Evolutionary conservation across 92 coral and sea anemone species (phyloP).

Genomic region (Palythoa grandiflora): DNA sequence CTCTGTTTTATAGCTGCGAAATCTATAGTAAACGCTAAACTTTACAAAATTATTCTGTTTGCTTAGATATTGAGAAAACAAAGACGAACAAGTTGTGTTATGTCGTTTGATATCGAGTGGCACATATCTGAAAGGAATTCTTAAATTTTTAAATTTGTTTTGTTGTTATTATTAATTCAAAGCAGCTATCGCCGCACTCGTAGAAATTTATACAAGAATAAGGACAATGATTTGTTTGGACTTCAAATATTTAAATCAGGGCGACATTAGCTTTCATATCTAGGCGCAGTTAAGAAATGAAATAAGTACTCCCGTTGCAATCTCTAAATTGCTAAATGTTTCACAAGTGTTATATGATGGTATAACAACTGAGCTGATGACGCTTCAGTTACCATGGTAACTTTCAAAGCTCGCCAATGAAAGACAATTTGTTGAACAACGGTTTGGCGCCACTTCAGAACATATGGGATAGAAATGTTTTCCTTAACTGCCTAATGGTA

Average conservation of each 20-base stretch:
- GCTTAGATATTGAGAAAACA: background rate
- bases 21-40: background rate
- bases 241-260: background rate
- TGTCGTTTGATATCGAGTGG: constrained; percentile 21
- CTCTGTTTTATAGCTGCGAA: background rate
- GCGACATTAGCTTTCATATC: background rate
- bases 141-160: constrained; percentile 43
- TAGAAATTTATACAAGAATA: background rate
- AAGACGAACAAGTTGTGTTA: constrained; percentile 3
- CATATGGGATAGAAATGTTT: background rate
- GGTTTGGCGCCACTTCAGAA: constrained; percentile 45
- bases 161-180: constrained; percentile 36
- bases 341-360: constrained; percentile 20
- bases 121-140: constrained; percentile 25
- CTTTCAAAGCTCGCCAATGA: constrained; percentile 13
- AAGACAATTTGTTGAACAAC: background rate
- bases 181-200: constrained; percentile 1
- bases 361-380: constrained; percentile 5
- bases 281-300: background rate
- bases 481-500: background rate
- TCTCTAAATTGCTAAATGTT: constrained; percentile 14
- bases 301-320: background rate
- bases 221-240: background rate
- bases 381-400: constrained; percentile 24
- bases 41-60: background rate